Percentiles rank a stretch among this genome's conserved stretches.
phyloP scores from a whole-genome alignment of 2,113 vertebrate genomes.

The Tragelaphus buxtoni region DNA sequence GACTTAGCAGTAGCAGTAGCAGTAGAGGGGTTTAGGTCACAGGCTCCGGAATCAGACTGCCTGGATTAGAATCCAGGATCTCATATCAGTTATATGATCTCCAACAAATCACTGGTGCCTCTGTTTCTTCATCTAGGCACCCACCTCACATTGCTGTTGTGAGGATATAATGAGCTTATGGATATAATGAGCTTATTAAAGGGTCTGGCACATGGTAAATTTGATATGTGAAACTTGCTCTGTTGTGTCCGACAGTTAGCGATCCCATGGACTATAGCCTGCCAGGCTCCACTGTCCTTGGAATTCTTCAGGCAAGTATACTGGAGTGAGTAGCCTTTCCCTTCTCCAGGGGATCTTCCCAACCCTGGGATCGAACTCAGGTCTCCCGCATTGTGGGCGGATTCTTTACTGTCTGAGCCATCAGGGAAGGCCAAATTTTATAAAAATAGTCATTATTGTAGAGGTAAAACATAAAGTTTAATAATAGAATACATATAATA shows the following conservation, averaged over 20 bases:
- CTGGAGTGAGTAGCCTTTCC: not conserved
- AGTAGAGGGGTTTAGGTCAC: not conserved
- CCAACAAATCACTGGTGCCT: not conserved
- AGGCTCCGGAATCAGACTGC: not conserved
- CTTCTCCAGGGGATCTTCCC: not conserved
- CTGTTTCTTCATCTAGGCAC: not conserved
- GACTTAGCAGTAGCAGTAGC: too few relatives aligned
- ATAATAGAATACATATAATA: not conserved
- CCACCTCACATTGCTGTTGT: too few relatives aligned
- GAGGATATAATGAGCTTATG: not conserved
- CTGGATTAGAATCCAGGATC: not conserved
- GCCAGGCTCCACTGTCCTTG: not conserved
- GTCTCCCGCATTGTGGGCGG: rapidly evolving
- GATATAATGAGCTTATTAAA: not conserved
- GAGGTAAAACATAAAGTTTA: not conserved
- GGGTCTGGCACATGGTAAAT: not conserved
- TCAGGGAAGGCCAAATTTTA: not conserved
- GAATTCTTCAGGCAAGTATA: not conserved
- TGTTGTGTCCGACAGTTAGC: not conserved
- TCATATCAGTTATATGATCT: not conserved
- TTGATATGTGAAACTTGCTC: not conserved
- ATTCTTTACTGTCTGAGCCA: not conserved
- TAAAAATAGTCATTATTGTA: not conserved
- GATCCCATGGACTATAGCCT: not conserved
- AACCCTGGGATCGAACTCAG: not conserved